Base-by-base conservation (phyloP, 2,113 vertebrate species). In the Nyctibius bracteatus region DNA sequence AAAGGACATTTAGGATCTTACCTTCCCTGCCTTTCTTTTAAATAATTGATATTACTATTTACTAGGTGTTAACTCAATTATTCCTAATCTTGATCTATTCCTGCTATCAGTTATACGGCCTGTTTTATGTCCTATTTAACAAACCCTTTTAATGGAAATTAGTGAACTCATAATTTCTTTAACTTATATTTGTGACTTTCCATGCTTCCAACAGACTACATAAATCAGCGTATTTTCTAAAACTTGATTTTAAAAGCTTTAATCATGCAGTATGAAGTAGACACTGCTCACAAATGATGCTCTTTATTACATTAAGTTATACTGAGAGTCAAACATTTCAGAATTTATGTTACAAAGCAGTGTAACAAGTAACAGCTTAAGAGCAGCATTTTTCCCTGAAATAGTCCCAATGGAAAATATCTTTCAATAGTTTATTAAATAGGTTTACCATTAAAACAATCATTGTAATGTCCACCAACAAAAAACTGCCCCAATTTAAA, bases 101-200 rank as follows among this genome's bases (percentile, higher is more conserved):
- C 49, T 70, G 14, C 65, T 70, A 86, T 59, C 79, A 88, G 14
- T 57, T 70, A 75, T 25, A 84, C 8, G 39, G 35, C 22, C 68
- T 85, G 65, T 5, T 90, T 91, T 88, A 83, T 90, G n/a, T 68
- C 52, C 51, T 70, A 90, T 78, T 90, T 95, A 94, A 91, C 74
- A n/a, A 92, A 87, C 15, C 14, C 43, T 81, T 91, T 78, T 14
- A 92, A 95, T 63, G 55, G 31, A 84, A 74, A 67, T 86, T 65
- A 74, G 31, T 88, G 58, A 94, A 96, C 31, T 80, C 35, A 15
- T 31, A 20, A 82, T 86, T 91, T 88, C 55, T 77, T 91, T 72
- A 86, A 67, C 37, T 73, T 72, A 9, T 6, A 63, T 61, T 92
- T 91, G 55, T 75, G 61, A 79, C 51, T 86, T 78, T 57, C 43